phyloP scores from a whole-genome alignment of 2,888 invertebrate genomes.

The Entomobrya multifasciata region DNA sequence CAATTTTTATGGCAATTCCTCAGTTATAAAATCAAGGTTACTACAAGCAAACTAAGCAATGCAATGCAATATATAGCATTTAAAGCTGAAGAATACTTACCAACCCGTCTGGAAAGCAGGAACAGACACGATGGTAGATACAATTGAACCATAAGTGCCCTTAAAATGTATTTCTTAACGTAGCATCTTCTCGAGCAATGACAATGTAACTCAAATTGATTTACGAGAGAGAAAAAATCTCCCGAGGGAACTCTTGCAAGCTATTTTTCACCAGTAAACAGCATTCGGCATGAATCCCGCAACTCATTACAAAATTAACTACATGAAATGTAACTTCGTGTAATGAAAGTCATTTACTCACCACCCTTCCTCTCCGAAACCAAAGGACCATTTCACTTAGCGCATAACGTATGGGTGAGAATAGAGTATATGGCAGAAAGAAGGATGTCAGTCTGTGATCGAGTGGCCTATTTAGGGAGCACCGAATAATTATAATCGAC shows the following conservation, averaged over 20 bases:
- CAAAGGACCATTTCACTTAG: constrained; percentile 69
- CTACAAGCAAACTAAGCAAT: constrained; percentile 63
- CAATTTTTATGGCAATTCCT: no score
- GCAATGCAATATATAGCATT: constrained; percentile 53
- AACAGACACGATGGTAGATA: constrained; percentile 46
- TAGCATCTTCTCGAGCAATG: constrained; percentile 53
- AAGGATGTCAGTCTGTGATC: constrained; percentile 78
- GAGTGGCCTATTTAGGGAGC: constrained; percentile 79
- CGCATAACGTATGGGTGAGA: constrained; percentile 66
- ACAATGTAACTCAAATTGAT: constrained; percentile 37
- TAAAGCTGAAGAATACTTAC: constrained; percentile 69
- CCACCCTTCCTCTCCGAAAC: constrained; percentile 73
- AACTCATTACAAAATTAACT: constrained; percentile 65
- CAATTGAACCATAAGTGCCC: constrained; percentile 24
- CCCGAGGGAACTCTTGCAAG: constrained; percentile 39
- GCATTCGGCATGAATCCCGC: constrained; percentile 51
- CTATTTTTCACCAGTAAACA: constrained; percentile 14
- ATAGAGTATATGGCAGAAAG: constrained; percentile 74
- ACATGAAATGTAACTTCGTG: constrained; percentile 68
- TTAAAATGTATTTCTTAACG: constrained; percentile 29
- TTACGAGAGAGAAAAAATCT: constrained; percentile 36
- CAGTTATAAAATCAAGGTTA: no score
- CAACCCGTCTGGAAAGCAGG: constrained; percentile 25
- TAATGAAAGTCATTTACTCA: constrained; percentile 74
- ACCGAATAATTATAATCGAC: constrained; percentile 78